Evolutionary conservation across 2,888 invertebrate genomes (phyloP).

Genomic region (Odontocolon sp.): DNA sequence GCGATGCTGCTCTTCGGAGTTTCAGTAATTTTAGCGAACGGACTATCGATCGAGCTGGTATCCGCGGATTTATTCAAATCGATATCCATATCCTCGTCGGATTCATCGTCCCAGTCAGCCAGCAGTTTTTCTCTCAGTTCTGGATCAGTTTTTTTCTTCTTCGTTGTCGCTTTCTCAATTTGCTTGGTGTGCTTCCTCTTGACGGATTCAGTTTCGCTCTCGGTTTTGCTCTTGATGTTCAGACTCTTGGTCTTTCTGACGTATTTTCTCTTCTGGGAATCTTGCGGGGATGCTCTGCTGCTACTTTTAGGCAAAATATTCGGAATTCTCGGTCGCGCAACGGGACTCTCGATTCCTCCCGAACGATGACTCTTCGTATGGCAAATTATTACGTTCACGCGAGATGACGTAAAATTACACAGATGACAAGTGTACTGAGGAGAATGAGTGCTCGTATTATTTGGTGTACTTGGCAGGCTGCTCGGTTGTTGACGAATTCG

Average conservation of each 20-base stretch:
- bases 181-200: slow-evolving; percentile 76
- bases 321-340: slow-evolving; percentile 63
- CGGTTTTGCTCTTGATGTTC: slow-evolving; percentile 76
- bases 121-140: slow-evolving; percentile 87
- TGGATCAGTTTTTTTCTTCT: slow-evolving; percentile 83
- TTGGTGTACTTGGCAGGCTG: slow-evolving; percentile 70
- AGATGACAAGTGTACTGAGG: slow-evolving; percentile 84
- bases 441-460: slow-evolving; percentile 64
- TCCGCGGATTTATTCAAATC: slow-evolving; percentile 67
- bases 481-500: slow-evolving; percentile 84
- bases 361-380: slow-evolving; percentile 88
- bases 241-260: slow-evolving; percentile 79
- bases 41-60: slow-evolving; percentile 41
- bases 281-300: slow-evolving; percentile 25
- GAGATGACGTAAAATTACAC: slow-evolving; percentile 85
- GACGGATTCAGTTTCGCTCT: slow-evolving; percentile 70
- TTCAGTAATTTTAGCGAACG: slow-evolving; percentile 44
- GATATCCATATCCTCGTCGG: slow-evolving; percentile 80
- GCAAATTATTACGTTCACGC: slow-evolving; percentile 88
- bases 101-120: slow-evolving; percentile 90
- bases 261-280: slow-evolving; percentile 79
- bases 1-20: slow-evolving; percentile 25
- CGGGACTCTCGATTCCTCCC: slow-evolving; percentile 73
- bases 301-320: slow-evolving; percentile 63
- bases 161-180: slow-evolving; percentile 70